These are phyloP conservation scores for Sciurus vulgaris DNA, from an alignment of 2,797 vertebrate genomes.

Conservation along the genomic window DNA sequence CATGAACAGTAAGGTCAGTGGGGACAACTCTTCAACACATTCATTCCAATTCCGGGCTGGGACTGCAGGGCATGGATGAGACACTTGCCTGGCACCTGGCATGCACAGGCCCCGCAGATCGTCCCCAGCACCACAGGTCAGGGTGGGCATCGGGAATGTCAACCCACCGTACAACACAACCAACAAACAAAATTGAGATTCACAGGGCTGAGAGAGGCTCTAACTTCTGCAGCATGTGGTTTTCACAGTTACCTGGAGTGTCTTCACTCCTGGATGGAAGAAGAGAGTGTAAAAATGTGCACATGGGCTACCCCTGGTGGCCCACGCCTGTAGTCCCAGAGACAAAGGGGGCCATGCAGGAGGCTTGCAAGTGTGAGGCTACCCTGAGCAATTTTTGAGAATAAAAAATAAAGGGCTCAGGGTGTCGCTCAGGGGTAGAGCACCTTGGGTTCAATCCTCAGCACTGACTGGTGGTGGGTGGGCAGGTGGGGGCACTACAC, in stretches of 20 bases:
- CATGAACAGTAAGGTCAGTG: neutral
- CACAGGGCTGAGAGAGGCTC: neutral
- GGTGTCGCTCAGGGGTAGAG: too few species aligned
- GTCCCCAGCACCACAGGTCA: neutral
- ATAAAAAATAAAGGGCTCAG: too few species aligned
- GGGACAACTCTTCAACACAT: neutral
- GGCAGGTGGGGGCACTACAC: too few species aligned
- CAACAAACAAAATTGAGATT: neutral
- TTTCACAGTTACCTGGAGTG: neutral
- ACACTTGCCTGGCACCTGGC: neutral
- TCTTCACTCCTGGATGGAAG: neutral
- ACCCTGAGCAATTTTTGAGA: too few species aligned
- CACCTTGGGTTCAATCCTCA: too few species aligned
- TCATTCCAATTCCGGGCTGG: neutral
- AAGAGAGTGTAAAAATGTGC: neutral
- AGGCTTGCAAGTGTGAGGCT: too few species aligned
- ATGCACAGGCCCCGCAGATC: neutral
- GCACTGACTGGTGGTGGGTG: too few species aligned
- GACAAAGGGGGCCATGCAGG: too few species aligned
- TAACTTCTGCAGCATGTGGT: neutral
- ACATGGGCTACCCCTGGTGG: neutral
- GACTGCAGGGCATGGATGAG: neutral
- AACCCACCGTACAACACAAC: neutral
- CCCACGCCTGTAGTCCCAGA: too few species aligned
- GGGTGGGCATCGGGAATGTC: neutral